Percentiles rank a stretch among this genome's conserved stretches.
Conservation (phyloP, 2,888 invertebrate genomes). For the Agrypnus murinus region DNA sequence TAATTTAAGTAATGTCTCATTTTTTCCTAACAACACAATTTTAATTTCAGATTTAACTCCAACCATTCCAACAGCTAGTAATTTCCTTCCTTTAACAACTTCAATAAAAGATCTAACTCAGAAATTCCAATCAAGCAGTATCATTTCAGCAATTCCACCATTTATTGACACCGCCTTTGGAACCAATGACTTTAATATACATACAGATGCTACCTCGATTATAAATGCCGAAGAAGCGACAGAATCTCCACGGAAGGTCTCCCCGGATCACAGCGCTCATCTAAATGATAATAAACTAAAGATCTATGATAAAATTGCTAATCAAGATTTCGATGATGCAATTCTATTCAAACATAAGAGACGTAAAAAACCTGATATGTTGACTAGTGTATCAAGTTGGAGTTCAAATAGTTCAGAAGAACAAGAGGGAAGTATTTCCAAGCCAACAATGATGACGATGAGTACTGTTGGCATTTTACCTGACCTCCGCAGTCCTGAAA, state of each 20-base stretch:
- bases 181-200: constrained; percentile 61
- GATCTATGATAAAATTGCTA: constrained; percentile 81
- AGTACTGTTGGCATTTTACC: constrained; percentile 72
- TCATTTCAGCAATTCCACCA: constrained; percentile 64
- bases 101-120: constrained; percentile 66
- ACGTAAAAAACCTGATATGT: constrained; percentile 65
- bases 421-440: constrained; percentile 60
- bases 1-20: constrained; percentile 13
- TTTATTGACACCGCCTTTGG: constrained; percentile 59
- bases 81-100: constrained; percentile 57
- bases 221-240: constrained; percentile 84
- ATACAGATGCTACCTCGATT: constrained; percentile 71
- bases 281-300: constrained; percentile 73
- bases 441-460: constrained; percentile 71
- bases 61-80: constrained; percentile 41
- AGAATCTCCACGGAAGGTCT: constrained; percentile 78
- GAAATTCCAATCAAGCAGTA: constrained; percentile 66
- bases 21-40: too few species aligned
- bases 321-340: constrained; percentile 82
- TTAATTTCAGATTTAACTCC: constrained; percentile 35
- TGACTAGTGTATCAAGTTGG: constrained; percentile 59
- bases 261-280: constrained; percentile 63
- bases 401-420: constrained; percentile 67
- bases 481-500: constrained; percentile 77
- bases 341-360: constrained; percentile 79